Percentiles rank a stretch among this genome's conserved stretches.
Evolutionary conservation across 2,797 vertebrate species (phyloP).

Genomic region (Micrastur ruficollis): DNA sequence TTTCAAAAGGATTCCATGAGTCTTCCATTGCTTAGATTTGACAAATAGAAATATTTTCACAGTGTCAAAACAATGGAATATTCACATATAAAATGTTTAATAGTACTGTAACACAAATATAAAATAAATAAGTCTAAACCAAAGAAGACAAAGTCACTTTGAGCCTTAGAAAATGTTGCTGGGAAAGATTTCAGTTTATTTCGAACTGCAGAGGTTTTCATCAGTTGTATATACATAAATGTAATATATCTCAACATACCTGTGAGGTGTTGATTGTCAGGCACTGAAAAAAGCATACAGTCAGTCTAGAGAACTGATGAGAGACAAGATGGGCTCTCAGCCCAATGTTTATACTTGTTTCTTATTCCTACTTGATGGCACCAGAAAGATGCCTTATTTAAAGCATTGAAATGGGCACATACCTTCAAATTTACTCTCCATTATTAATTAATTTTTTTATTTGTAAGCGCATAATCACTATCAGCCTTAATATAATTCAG

Average conservation of each 20-base stretch:
- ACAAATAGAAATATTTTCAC: not conserved
- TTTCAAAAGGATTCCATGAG: not conserved
- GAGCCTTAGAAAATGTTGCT: not conserved
- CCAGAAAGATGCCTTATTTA: not conserved
- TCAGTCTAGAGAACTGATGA: not conserved
- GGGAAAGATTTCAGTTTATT: not conserved
- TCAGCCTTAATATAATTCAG: not conserved
- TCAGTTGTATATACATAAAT: not conserved
- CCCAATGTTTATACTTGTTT: not conserved
- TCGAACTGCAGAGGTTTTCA: not conserved
- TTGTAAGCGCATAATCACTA: not conserved
- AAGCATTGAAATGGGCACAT: not conserved
- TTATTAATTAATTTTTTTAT: not conserved
- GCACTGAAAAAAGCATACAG: not conserved
- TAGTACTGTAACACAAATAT: not conserved
- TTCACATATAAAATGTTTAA: not conserved
- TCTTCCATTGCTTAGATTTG: not conserved
- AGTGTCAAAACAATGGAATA: not conserved
- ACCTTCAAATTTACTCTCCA: not conserved
- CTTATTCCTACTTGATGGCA: not conserved
- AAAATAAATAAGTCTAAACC: not conserved
- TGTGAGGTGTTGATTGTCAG: not conserved
- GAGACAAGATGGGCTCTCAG: not conserved
- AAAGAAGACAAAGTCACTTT: not conserved
- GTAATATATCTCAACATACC: not conserved